Percentiles rank a stretch among this genome's conserved stretches.
These are phyloP conservation scores for Sarcoramphus papa DNA, from an alignment of 2,797 vertebrate species.

Conservation along the genomic window DNA sequence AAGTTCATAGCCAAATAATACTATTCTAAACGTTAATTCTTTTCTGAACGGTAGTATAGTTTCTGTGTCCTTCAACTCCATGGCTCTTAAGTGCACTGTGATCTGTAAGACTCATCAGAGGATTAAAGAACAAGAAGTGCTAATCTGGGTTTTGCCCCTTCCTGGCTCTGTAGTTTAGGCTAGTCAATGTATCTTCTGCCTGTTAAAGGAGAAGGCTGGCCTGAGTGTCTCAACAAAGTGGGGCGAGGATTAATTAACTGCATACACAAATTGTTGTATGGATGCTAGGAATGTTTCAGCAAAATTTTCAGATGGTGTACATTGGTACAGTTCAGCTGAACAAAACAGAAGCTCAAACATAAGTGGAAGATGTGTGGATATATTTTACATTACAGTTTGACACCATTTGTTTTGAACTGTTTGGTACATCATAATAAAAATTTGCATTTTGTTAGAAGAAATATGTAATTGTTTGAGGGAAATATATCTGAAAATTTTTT, in stretches of 20 bases:
- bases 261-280: neutral
- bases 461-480: neutral
- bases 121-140: neutral
- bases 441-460: neutral
- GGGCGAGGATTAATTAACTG: neutral
- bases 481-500: neutral
- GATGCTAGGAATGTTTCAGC: neutral
- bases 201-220: neutral
- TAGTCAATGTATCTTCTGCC: neutral
- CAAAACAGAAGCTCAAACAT: neutral
- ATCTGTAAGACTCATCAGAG: neutral
- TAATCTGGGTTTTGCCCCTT: neutral
- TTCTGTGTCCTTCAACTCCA: neutral
- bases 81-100: neutral
- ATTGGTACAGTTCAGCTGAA: neutral
- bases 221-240: neutral
- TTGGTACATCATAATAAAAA: neutral
- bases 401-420: neutral
- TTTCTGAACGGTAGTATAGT: neutral
- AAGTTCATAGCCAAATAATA: neutral
- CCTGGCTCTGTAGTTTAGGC: neutral
- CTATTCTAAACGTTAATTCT: neutral
- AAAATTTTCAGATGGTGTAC: neutral
- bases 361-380: neutral
- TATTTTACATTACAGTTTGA: neutral